Evolutionary conservation across 37 sponge, comb jelly and placozoan genomes (phyloP), one percentile per base, ranked within the genome.

Genomic region (Eunapius fragilis): DNA sequence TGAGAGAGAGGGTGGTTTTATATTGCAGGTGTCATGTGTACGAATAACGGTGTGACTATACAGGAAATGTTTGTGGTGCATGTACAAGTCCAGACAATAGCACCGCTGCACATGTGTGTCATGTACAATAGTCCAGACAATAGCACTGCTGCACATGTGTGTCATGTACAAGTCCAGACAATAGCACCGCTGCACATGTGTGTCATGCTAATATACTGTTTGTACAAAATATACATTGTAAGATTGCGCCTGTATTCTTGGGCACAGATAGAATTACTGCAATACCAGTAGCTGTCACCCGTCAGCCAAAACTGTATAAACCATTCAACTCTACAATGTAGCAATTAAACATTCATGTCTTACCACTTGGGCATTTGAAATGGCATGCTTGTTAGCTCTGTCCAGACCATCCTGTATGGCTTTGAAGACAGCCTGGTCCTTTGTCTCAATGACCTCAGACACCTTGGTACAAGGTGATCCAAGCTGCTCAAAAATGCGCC

Each of bases 341-440:
- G 41, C 41, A 41, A 41, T 41, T 41, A 9, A 41, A 23, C 74
- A 73, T 28, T 71, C 28, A 22, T 73, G 74, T 11, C 32, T 73
- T 22, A 76, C 77, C 77, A 9, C 27, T 76, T 76, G 77, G 37
- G 77, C 77, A 76, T 28, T 76, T 11, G 77, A 76, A n/a, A 34
- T 76, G 77, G 37, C 5, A 13, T 76, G 77, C 25, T 76, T 37
- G 34, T 76, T 76, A n/a, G 35, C 35, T 25, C 77, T 37, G 37
- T 76, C 77, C 35, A 76, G 24, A 76, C 77, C 77, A 76, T 76
- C 77, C 77, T 76, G 77, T 37, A 76, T 76, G 33, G 77, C 30
- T 41, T 76, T 76, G 77, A 76, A 76, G 33, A 76, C 37, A 25
- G 77, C 77, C 37, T 31, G 24, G 77, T 76, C 77, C 34, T 76